These are phyloP conservation scores for Neostethus bicornis DNA, from an alignment of 2,797 vertebrate species.

Conservation along the genomic window DNA sequence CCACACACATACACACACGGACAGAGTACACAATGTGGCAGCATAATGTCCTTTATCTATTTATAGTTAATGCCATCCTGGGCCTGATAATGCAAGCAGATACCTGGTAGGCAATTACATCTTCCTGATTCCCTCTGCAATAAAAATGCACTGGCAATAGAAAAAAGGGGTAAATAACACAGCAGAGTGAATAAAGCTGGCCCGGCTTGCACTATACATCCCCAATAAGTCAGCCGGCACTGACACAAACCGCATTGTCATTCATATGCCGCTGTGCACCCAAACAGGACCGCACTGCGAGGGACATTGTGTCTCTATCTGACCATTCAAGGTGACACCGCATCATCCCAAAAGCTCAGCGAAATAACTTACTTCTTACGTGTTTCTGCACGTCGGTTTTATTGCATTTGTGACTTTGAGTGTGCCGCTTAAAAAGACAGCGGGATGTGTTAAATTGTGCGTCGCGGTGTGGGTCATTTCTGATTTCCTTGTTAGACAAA, in stretches of 20 bases:
- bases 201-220: conserved; percentile 53
- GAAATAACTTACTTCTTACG: conserved; percentile 61
- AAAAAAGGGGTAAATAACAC: conserved; percentile 73
- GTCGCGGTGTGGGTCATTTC: conserved; percentile 38
- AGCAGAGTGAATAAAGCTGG: conserved; percentile 56
- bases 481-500: conserved; percentile 40
- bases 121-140: conserved; percentile 63
- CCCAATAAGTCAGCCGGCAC: conserved; percentile 66
- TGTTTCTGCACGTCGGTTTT: conserved; percentile 29
- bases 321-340: conserved; percentile 67
- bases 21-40: conserved; percentile 67
- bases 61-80: conserved; percentile 76
- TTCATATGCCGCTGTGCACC: conserved; percentile 71
- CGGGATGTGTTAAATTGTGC: conserved; percentile 29
- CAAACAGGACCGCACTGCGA: conserved; percentile 57
- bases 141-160: conserved; percentile 73
- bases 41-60: conserved; percentile 82
- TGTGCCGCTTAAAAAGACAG: conserved; percentile 19
- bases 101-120: conserved; percentile 80
- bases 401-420: conserved; percentile 22
- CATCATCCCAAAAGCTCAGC: conserved; percentile 51
- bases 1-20: conserved; percentile 32
- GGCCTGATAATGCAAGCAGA: conserved; percentile 77
- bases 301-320: conserved; percentile 67
- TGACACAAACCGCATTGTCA: conserved; percentile 71